Evolutionary conservation across 2,797 vertebrate species (phyloP), one percentile per base, ranked within the genome.

Genomic region (Ibycter americanus): DNA sequence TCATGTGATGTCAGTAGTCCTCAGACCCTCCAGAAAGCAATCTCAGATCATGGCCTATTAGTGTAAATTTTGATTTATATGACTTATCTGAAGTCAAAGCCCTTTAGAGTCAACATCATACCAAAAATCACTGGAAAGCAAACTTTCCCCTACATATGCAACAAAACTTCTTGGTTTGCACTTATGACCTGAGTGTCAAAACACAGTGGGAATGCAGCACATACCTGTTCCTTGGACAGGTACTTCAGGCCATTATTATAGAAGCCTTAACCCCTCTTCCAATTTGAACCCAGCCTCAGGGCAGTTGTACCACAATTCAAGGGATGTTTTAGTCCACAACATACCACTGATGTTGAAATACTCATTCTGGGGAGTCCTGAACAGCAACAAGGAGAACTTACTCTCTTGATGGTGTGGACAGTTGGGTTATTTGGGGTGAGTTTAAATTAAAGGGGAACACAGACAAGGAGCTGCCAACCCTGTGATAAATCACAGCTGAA

Each of bases 381-480:
- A 36, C 55, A 77, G 89, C 5, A 3, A 89, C 47, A 91, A 73
- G 63, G 62, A 87, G 71, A 90, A 90, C 47, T 70, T 44, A 70
- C 15, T 73, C 47, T 76, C 77, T 12, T 40, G 74, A 65, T 42
- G n/a, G 51, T 70, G 44, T 42, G 74, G 81, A 40, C 51, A 86
- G n/a, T 13, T 59, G 40, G 80, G 73, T 83, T 87, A 83, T 63
- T 73, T 68, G 74, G 52, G 55, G 47, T 23, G 56, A 88, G 52
- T 49, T 87, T 95, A 91, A 88, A 93, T 85, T 88, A 86, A 65
- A 96, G 68, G 65, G 54, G 42, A 90, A 90, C n/a, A 86, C 22
- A 90, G 85, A 52, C 70, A 87, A 82, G 47, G 62, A 89, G 58
- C 70, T 94, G 70, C 59, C 87, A 90, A 23, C 6, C 40, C 77